phyloP scores from a whole-genome alignment of 2,888 invertebrate species.

The Leptothorax acervorum region DNA sequence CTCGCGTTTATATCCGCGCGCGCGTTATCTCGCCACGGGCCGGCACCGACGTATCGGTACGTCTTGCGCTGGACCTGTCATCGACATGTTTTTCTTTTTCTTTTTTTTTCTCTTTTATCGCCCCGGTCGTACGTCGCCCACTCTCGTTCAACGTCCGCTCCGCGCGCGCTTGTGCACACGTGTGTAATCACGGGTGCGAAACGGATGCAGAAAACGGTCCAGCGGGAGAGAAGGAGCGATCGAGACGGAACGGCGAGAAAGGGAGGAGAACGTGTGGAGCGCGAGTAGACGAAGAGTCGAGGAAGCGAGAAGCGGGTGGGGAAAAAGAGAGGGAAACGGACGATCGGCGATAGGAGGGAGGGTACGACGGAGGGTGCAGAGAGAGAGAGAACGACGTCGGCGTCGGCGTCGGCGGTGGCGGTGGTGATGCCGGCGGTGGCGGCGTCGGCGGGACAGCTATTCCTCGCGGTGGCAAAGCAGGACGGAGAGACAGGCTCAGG shows the following conservation, averaged over 20 bases:
- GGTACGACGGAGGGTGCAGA: slow-evolving; percentile 61
- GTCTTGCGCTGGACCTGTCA: slow-evolving; percentile 70
- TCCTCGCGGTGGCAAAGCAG: slow-evolving; percentile 72
- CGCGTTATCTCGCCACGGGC: slow-evolving; percentile 43
- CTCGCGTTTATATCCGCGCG: slow-evolving; percentile 18
- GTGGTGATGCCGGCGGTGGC: slow-evolving; percentile 73
- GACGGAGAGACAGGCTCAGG: slow-evolving; percentile 47
- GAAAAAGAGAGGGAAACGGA: slow-evolving; percentile 57
- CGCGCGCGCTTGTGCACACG: slow-evolving; percentile 31
- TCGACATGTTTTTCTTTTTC: slow-evolving; percentile 66
- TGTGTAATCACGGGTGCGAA: slow-evolving; percentile 29
- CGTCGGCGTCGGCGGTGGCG: slow-evolving; percentile 52
- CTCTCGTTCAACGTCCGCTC: not conserved
- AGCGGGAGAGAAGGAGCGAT: slow-evolving; percentile 47
- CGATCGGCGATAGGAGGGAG: slow-evolving; percentile 50
- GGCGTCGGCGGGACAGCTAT: slow-evolving; percentile 72
- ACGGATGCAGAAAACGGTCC: slow-evolving; percentile 39
- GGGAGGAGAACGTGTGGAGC: slow-evolving; percentile 29
- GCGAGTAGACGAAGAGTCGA: slow-evolving; percentile 13
- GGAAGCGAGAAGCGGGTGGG: not conserved
- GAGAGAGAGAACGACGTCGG: slow-evolving; percentile 60
- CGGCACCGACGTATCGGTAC: slow-evolving; percentile 57
- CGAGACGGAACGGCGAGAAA: slow-evolving; percentile 34
- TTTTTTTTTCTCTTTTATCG: slow-evolving; percentile 53
- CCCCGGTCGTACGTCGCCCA: slow-evolving; percentile 8